Evolutionary conservation across 2,888 invertebrate genomes (phyloP).

Genomic region (Ormyrus pomaceus): DNA sequence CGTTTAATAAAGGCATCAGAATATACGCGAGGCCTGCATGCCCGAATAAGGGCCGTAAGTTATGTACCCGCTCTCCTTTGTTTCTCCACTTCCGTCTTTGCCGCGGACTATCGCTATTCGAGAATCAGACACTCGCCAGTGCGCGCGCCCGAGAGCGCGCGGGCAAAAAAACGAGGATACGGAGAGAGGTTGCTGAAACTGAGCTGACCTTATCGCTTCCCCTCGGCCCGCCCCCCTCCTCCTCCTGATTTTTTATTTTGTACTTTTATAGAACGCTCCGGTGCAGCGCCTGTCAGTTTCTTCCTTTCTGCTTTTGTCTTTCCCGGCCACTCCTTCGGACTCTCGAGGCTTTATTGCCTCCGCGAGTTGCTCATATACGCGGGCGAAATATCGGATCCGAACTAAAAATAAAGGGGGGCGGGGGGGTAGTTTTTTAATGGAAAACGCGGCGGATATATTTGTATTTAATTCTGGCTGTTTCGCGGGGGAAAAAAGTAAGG

Average conservation of each 20-base stretch:
- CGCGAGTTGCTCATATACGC: not conserved
- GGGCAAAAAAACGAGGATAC: not conserved
- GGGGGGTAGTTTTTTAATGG: not conserved
- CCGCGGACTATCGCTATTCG: slow-evolving; percentile 34
- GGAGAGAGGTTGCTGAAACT: slow-evolving; percentile 11
- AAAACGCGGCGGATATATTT: too few species aligned
- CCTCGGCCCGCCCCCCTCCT: too few species aligned
- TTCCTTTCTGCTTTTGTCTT: slow-evolving; percentile 31
- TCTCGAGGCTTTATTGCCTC: not conserved
- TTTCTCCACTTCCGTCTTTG: slow-evolving; percentile 40
- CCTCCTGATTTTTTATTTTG: not conserved
- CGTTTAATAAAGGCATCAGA: too few species aligned
- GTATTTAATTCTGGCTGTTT: too few species aligned
- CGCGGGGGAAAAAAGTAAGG: too few species aligned
- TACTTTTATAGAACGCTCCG: not conserved
- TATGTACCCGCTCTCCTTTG: slow-evolving; percentile 13
- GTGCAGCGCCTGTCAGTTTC: not conserved
- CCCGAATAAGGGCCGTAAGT: too few species aligned
- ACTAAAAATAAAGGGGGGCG: too few species aligned
- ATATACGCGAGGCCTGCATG: too few species aligned
- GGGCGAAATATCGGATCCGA: slow-evolving; percentile 2
- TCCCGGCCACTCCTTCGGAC: not conserved
- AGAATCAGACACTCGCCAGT: slow-evolving; percentile 45
- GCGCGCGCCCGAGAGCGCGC: not conserved
- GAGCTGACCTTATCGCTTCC: slow-evolving; percentile 42